Evolutionary conservation across 2,797 vertebrate genomes (phyloP).

Genomic region (Silurus aristotelis): DNA sequence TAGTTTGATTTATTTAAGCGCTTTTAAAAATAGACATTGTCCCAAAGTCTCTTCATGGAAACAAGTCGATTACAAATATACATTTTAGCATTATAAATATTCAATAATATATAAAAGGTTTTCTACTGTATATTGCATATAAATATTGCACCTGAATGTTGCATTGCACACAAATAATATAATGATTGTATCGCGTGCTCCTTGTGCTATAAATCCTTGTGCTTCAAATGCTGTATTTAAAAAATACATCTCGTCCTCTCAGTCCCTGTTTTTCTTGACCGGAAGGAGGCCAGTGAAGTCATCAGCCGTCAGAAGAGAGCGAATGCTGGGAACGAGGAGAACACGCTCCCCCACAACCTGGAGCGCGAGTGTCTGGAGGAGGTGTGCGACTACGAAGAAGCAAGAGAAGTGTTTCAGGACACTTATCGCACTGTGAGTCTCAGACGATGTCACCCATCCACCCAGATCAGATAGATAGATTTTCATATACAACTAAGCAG

Average conservation of each 20-base stretch:
- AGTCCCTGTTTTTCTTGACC: conserved; percentile 68
- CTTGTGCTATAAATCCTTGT: too few species aligned
- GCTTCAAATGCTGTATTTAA: not conserved
- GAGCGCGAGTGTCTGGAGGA: conserved; percentile 78
- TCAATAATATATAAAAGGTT: too few species aligned
- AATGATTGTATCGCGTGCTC: not conserved
- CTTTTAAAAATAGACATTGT: too few species aligned
- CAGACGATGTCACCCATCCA: not conserved
- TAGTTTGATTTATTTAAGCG: too few species aligned
- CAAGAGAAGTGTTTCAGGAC: conserved; percentile 74
- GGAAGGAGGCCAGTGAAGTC: conserved; percentile 68
- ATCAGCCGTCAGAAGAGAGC: conserved; percentile 73
- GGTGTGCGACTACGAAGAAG: conserved; percentile 78
- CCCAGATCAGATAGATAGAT: not conserved
- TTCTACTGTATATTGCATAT: too few species aligned
- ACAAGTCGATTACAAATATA: too few species aligned
- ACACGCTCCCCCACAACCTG: conserved; percentile 58
- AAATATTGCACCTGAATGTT: too few species aligned
- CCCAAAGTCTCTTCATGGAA: too few species aligned
- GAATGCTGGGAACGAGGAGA: conserved; percentile 48
- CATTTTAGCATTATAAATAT: too few species aligned
- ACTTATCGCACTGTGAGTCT: conserved; percentile 75
- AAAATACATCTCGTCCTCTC: not conserved
- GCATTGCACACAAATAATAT: not conserved
- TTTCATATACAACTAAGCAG: too few species aligned